Percentiles rank a stretch among this genome's conserved stretches.
phyloP scores from a whole-genome alignment of 2,113 vertebrate genomes.

The Callaeas wilsoni region DNA sequence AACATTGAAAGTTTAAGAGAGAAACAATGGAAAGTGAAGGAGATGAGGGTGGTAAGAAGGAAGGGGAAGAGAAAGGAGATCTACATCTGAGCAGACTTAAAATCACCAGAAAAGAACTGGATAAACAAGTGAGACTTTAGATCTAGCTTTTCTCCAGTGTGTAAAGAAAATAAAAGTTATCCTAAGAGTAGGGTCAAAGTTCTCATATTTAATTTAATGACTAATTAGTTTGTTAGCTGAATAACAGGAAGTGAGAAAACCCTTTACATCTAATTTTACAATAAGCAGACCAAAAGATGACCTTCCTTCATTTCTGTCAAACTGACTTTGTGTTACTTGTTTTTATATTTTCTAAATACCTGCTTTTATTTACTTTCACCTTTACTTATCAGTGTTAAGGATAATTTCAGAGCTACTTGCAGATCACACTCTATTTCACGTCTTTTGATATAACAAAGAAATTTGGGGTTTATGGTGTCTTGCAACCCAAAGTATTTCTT shows the following conservation, averaged over 20 bases:
- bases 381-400: not conserved
- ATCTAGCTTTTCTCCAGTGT: not conserved
- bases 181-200: not conserved
- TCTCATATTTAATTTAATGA: not conserved
- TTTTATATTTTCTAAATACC: not conserved
- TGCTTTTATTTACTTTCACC: not conserved
- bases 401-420: not conserved
- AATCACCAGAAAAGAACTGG: not conserved
- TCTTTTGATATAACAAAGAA: not conserved
- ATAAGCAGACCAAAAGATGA: not conserved
- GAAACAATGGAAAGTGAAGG: not conserved
- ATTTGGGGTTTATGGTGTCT: not conserved
- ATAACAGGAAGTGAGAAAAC: not conserved
- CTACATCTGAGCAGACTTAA: not conserved
- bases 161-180: not conserved
- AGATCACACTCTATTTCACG: not conserved
- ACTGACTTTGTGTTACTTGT: not conserved
- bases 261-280: not conserved
- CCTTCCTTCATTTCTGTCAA: not conserved
- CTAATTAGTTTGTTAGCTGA: not conserved
- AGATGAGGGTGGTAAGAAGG: not conserved
- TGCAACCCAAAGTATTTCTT: not conserved
- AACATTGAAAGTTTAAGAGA: not conserved
- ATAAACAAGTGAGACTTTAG: not conserved
- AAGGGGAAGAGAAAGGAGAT: not conserved